Percentiles rank a stretch among this genome's conserved stretches.
phyloP scores from a whole-genome alignment of 2,797 vertebrate species.

The Ceyx erithaca region DNA sequence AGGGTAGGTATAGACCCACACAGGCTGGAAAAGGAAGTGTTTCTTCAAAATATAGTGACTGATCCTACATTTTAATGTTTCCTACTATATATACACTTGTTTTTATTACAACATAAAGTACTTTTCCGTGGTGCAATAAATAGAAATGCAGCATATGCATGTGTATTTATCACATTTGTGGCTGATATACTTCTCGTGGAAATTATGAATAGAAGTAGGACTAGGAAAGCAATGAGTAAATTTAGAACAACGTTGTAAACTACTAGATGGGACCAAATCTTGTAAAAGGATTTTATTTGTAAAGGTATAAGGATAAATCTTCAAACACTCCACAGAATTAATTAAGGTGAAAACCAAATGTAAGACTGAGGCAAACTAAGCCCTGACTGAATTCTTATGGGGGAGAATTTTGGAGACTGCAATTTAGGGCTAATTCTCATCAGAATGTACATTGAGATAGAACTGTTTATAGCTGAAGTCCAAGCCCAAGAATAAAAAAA shows the following conservation, averaged over 20 bases:
- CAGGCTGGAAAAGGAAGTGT: not conserved
- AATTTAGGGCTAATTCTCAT: not conserved
- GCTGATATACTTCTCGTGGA: not conserved
- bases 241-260: not conserved
- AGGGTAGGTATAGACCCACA: not conserved
- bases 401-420: not conserved
- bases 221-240: not conserved
- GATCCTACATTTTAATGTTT: not conserved
- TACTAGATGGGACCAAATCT: not conserved
- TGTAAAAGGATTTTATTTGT: not conserved
- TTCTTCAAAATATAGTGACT: constrained; percentile 15
- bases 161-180: not conserved
- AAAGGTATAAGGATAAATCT: not conserved
- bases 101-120: constrained; percentile 30
- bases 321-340: not conserved
- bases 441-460: not conserved
- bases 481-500: not conserved
- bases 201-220: constrained; percentile 16
- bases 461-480: not conserved
- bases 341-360: not conserved
- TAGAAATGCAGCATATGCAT: not conserved
- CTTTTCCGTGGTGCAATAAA: not conserved
- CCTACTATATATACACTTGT: not conserved
- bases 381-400: not conserved
- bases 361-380: not conserved